Base-by-base conservation (phyloP, 2,113 vertebrate genomes). In the Meles meles region DNA sequence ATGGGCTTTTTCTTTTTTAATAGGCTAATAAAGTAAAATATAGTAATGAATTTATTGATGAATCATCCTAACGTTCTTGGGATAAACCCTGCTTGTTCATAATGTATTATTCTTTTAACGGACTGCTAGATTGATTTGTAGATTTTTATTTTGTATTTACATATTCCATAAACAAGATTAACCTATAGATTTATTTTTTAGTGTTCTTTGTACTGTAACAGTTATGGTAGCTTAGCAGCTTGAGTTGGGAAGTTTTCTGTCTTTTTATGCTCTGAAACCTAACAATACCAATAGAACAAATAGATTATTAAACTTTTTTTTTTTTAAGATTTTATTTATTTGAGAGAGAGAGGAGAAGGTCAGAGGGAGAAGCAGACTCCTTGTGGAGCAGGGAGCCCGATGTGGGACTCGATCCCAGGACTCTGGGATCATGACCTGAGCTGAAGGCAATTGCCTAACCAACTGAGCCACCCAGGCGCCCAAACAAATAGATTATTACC, bases 1-100 rank as follows among this genome's bases (percentile, higher is more conserved):
- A 49, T 21, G 17, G 9, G 65, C 65, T 77, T 82, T 52, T 71
- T 57, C 29, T 81, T 63, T 18, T 69, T 92, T 67, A 31, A 67
- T 34, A 67, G 17, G 63, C 63, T 82, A 93, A 63, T 76, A 47
- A n/a, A 84, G 49, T 74, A 61, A 96, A 94, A 86, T 39, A 65
- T 7, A 63, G 39, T 20, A 52, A 86, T 67, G 52, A 15, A 82
- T 61, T 93, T 90, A 27, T 42, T 79, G 34, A 52, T 69, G 85
- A 79, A 34, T 93, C 47, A 80, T 89, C 55, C 93, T 97, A 88
- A 95, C 59, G 71, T 71, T 47, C 12, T 61, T 81, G 63, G 47
- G 71, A 42, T 42, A 72, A 83, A 65, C 4, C 23, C 27, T 83
- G 39, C 34, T 49, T 37, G 17, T 37, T 84, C 29, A 79, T 79